Conservation (phyloP, 1,140 invertebrate genomes). For the Contarinia nasturtii region DNA sequence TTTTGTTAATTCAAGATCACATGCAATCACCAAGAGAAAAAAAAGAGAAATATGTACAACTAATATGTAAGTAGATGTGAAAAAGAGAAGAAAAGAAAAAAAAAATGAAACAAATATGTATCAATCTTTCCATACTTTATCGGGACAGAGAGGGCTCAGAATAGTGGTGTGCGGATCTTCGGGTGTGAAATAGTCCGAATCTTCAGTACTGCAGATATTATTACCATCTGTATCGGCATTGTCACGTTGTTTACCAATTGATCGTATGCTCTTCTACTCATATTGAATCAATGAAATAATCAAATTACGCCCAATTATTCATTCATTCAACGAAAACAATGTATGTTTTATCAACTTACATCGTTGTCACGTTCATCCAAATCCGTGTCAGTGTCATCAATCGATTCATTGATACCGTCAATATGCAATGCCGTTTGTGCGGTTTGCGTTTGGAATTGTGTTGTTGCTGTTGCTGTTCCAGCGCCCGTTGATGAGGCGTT, state of each 20-base stretch:
- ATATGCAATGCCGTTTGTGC: constrained; percentile 20
- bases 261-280: background rate
- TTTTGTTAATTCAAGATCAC: background rate
- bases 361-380: constrained; percentile 16
- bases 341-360: constrained; percentile 13
- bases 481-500: too few species aligned
- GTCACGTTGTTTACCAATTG: background rate
- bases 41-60: background rate
- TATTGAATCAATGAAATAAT: background rate
- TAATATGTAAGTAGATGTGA: constrained; percentile 2
- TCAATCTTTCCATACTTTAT: constrained; percentile 10
- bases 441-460: too few species aligned
- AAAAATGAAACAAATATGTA: background rate
- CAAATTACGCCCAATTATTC: background rate
- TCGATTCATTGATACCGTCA: constrained; percentile 28
- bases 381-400: constrained; percentile 32
- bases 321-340: constrained; percentile 13
- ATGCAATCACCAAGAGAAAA: background rate
- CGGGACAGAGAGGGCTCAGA: constrained; percentile 29
- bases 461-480: too few species aligned
- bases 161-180: constrained; percentile 43
- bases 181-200: constrained; percentile 51
- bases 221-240: background rate
- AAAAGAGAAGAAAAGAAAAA: constrained; percentile 1
- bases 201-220: constrained; percentile 24